Conservation (phyloP, 2,797 vertebrate genomes). For the Avahi laniger region DNA sequence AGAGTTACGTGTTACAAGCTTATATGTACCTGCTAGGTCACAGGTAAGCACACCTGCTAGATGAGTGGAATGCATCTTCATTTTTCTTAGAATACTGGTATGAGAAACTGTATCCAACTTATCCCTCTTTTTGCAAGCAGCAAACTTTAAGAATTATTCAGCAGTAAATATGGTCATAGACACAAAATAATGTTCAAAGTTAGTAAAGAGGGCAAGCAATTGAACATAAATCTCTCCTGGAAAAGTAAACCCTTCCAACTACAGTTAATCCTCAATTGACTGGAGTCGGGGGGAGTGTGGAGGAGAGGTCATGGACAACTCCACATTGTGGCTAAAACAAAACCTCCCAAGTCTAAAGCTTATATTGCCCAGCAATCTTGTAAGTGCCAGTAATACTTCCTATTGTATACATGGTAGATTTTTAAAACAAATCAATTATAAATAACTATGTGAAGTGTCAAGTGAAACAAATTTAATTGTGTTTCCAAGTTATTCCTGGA, state of each 20-base stretch:
- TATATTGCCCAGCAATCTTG: not conserved
- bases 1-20: not conserved
- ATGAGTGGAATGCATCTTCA: not conserved
- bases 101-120: not conserved
- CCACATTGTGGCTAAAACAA: not conserved
- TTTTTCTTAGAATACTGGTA: not conserved
- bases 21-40: not conserved
- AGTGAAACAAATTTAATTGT: conserved; percentile 16
- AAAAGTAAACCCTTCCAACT: conserved; percentile 33
- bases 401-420: conserved; percentile 1
- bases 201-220: conserved; percentile 22
- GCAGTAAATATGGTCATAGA: not conserved
- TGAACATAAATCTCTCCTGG: conserved; percentile 41
- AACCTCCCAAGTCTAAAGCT: not conserved
- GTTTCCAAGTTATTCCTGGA: conserved; percentile 3
- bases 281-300: not conserved
- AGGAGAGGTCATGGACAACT: not conserved
- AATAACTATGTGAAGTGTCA: conserved; percentile 28
- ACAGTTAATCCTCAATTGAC: conserved; percentile 23
- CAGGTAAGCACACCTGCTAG: not conserved
- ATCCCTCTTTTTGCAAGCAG: not conserved
- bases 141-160: conserved; percentile 26
- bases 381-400: conserved; percentile 27
- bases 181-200: conserved; percentile 43
- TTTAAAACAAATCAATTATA: conserved; percentile 35